Base-by-base conservation (phyloP, 2,888 invertebrate genomes). In the Hipparchia sbordonii region DNA sequence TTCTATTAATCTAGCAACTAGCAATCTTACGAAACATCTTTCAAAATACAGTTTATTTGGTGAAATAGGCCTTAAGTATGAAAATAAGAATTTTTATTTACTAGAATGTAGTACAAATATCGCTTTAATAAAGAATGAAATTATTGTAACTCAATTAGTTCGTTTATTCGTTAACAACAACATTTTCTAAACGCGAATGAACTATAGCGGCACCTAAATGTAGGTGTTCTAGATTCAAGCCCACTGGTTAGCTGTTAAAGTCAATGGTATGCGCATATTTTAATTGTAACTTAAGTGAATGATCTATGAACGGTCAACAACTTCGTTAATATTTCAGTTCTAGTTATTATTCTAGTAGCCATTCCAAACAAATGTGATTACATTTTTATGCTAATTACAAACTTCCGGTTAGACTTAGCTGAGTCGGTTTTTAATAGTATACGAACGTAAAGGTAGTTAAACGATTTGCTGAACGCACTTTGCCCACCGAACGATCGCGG, bases 191-290 rank as follows among this genome's bases (percentile, higher is more conserved):
- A 23, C 57, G 57, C 23, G 57, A 23, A 57, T 23, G 48, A 13
- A 13, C 39, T n/a, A 51, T 65, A 65, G 23, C 52, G 52, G 51
- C 10, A 48, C 9, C 10, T 52, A 52, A 51, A 23, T 52, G 23
- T 65, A 65, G 51, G 52, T 65, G 65, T 33, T 33, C 23, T 10
- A 8, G n/a, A 33, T 52, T 52, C 6, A 33, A 62, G 13, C 23
- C 23, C 63, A 10, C 46, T 62, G 10, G 33, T 52, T 51, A 33
- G 23, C 33, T 6, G 13, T 65, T 23, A 52, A 65, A 51, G 23
- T 33, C 23, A 65, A 33, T 12, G 65, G 51, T 51, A 12, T 52
- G 65, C 52, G 51, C 65, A 52, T 65, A 65, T 52, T 52, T 65
- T 65, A 52, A 33, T 23, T 51, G 52, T 63, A 63, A 33, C 63